Evolutionary conservation across 2,888 invertebrate genomes (phyloP), one percentile per base, ranked within the genome.

Genomic region (Stomorhina lunata): DNA sequence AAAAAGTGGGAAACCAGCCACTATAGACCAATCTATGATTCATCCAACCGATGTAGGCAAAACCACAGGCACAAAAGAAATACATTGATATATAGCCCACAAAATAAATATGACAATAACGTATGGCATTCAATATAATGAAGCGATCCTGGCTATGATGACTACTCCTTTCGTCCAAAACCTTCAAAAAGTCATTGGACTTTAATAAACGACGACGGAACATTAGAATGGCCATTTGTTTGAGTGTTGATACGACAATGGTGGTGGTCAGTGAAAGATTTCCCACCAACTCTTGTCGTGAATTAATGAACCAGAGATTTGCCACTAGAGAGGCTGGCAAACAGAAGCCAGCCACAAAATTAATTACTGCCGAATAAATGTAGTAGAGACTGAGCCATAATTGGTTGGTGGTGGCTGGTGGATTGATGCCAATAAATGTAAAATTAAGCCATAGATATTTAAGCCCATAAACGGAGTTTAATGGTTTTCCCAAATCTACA

Each of bases 1-100:
- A 85, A n/a, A 86, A 57, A 17, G 68, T 37, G 0, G 86, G 86
- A 71, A 84, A 84, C 73, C 85, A 86, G 1, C 77, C 85, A 37
- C 84, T 84, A 45, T 84, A 86, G 5, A 84, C 57, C 5, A 86
- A 12, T 5, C 69, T 65, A 7, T 71, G 71, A 43, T 77, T 81
- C 0, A 73, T 17, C 65, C 77, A 68, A 20, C 84, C 86, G n/a
- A 76, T 84, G 4, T 81, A 40, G 5, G 53, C 20, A 5, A 83
- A 85, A 5, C 85, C 83, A 2, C 12, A n/a, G 0, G 77, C 55
- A 59, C 78, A 83, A 10, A 75, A 43, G 1, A 25, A n/a, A 34
- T 85, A 86, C 1, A 65, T 25, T 0, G 77, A 10, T 22, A 85
- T 78, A 40, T 84, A 86, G 1, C 43, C 32, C 0, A 45, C 0